A percentile compares a stretch with the other conserved stretches of the same genome.
These are phyloP conservation scores for Osmoderma eremita DNA, from an alignment of 2,888 invertebrate genomes.

Conservation along the genomic window DNA sequence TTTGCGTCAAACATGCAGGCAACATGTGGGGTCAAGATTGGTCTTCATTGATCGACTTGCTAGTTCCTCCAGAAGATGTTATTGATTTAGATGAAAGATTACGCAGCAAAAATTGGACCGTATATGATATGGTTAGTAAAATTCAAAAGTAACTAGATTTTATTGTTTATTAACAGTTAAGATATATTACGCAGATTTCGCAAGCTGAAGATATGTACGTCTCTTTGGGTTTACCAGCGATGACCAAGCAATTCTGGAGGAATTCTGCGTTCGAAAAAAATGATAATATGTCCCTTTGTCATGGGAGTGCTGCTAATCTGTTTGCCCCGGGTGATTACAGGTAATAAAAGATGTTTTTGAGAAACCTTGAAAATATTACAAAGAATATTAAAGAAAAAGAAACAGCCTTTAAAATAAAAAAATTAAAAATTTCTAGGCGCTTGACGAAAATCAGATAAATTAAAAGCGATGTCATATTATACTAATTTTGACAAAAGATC, in stretches of 20 bases:
- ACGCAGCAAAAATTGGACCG: conserved; percentile 67
- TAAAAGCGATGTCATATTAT: too few species aligned
- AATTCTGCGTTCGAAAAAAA: conserved; percentile 66
- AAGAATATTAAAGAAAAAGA: too few species aligned
- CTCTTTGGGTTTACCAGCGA: conserved; percentile 71
- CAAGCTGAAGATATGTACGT: conserved; percentile 75
- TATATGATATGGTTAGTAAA: conserved; percentile 68
- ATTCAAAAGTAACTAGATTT: conserved; percentile 1
- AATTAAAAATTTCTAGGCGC: too few species aligned
- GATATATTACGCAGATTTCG: conserved; percentile 60
- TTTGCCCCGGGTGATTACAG: conserved; percentile 73
- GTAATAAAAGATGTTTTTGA: conserved; percentile 58
- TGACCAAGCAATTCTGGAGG: conserved; percentile 73
- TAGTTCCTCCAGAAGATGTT: conserved; percentile 64
- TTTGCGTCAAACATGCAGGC: conserved; percentile 59
- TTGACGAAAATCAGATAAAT: too few species aligned
- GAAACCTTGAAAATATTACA: too few species aligned
- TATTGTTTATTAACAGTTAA: neutral
- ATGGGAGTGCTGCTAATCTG: conserved; percentile 80
- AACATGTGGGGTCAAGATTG: conserved; percentile 80
- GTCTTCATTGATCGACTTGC: conserved; percentile 69
- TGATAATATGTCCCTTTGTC: conserved; percentile 67
- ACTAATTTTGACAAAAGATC: too few species aligned
- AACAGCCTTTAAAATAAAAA: too few species aligned
- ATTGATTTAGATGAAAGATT: conserved; percentile 67